Percentiles rank a stretch among this genome's conserved stretches.
These are phyloP conservation scores for Salvelinus namaycush DNA, from an alignment of 2,113 vertebrate genomes.

Conservation along the genomic window DNA sequence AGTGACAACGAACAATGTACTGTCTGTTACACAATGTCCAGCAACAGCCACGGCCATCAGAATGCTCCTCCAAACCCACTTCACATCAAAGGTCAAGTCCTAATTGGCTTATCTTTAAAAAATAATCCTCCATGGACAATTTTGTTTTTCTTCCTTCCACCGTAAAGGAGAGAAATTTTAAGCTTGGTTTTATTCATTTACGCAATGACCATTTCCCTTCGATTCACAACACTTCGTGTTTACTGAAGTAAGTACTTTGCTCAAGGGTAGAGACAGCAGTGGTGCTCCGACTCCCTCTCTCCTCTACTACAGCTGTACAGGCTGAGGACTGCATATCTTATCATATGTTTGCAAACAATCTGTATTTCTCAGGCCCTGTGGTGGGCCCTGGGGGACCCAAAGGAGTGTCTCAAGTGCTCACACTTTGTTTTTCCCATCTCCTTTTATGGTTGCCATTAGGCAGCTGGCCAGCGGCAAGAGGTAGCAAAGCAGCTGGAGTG, in stretches of 20 bases:
- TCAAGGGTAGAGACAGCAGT: neutral
- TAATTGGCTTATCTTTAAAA: neutral
- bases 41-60: too few relatives aligned
- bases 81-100: neutral
- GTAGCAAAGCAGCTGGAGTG: conserved; percentile 33
- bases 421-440: conserved; percentile 25
- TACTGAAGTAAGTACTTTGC: conserved; percentile 2
- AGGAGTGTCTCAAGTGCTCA: conserved; percentile 17
- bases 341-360: conserved; percentile 29
- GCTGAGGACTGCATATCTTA: conserved; percentile 6
- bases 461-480: conserved; percentile 24
- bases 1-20: neutral
- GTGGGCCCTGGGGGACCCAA: conserved; percentile 1
- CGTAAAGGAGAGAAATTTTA: neutral
- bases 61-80: too few relatives aligned
- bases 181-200: neutral
- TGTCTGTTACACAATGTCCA: too few relatives aligned
- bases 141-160: neutral
- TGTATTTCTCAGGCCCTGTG: neutral
- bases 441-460: conserved; percentile 34
- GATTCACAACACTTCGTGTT: neutral
- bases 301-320: neutral
- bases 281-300: neutral
- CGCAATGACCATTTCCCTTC: neutral
- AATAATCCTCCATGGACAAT: neutral